Percentiles rank a stretch among this genome's conserved stretches.
phyloP scores from a whole-genome alignment of 2,797 vertebrate genomes.

The Brotula barbata region DNA sequence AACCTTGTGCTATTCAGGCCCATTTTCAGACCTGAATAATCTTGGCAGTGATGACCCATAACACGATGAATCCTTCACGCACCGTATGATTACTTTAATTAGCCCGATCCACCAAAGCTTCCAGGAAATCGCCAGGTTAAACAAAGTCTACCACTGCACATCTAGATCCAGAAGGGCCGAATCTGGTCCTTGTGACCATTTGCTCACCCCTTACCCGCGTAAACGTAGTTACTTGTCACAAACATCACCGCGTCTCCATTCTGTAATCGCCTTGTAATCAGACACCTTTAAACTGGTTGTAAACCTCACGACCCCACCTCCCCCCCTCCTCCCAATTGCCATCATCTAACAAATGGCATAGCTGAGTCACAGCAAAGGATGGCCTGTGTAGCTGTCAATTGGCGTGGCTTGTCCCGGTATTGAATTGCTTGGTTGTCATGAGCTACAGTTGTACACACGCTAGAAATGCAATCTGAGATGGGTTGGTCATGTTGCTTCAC shows the following conservation, averaged over 20 bases:
- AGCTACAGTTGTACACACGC: conserved; percentile 65
- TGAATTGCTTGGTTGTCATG: conserved; percentile 76
- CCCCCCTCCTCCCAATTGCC: background rate
- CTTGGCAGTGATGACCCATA: too few relatives aligned
- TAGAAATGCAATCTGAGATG: conserved; percentile 55
- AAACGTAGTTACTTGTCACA: conserved; percentile 39
- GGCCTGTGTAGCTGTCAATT: conserved; percentile 63
- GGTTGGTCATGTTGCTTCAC: conserved; percentile 37
- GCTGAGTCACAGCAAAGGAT: conserved; percentile 46
- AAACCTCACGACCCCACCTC: conserved; percentile 58
- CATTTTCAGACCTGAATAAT: too few relatives aligned
- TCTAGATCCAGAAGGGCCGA: conserved; percentile 23
- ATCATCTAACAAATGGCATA: conserved; percentile 57
- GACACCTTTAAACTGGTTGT: conserved; percentile 72
- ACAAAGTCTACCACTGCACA: too few relatives aligned
- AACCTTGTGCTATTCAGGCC: too few relatives aligned
- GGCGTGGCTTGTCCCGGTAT: conserved; percentile 44
- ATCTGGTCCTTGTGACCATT: conserved; percentile 35
- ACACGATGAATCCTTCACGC: too few relatives aligned
- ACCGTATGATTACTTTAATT: too few relatives aligned
- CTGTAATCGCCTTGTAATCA: conserved; percentile 69
- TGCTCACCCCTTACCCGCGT: conserved; percentile 41
- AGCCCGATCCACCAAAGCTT: too few relatives aligned
- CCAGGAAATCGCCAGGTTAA: too few relatives aligned
- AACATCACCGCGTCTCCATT: conserved; percentile 53